These are phyloP conservation scores for Betta splendens DNA, from an alignment of 2,797 vertebrate species.

Conservation along the genomic window DNA sequence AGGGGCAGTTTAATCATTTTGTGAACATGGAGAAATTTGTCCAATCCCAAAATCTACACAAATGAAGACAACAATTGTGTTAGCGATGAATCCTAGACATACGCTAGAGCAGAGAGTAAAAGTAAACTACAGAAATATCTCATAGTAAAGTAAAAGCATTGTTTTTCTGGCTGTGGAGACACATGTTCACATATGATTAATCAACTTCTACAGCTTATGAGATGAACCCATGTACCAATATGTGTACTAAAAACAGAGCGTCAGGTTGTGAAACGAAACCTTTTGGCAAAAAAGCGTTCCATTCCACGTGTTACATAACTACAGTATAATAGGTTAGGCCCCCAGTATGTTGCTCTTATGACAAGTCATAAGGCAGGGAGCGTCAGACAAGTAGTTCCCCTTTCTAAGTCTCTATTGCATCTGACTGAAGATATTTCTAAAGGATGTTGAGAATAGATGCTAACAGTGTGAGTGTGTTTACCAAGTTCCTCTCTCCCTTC, in stretches of 20 bases:
- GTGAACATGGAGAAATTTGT: conserved; percentile 14
- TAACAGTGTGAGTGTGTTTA: neutral
- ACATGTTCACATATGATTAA: conserved; percentile 29
- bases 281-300: neutral
- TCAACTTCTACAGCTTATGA: conserved; percentile 9
- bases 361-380: conserved; percentile 30
- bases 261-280: neutral
- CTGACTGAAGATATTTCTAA: neutral
- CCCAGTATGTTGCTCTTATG: conserved; percentile 12
- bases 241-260: neutral
- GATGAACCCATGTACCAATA: conserved; percentile 1
- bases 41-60: too few species aligned
- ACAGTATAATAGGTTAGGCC: neutral
- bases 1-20: conserved; percentile 6
- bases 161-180: conserved; percentile 23
- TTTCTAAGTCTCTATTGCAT: conserved; percentile 15
- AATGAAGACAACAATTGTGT: too few species aligned
- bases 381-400: conserved; percentile 7
- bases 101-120: neutral
- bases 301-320: conserved; percentile 6
- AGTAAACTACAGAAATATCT: neutral
- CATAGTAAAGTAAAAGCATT: neutral
- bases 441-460: neutral
- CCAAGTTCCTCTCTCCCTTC: conserved; percentile 22
- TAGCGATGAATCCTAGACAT: neutral